Evolutionary conservation across 1,140 invertebrate genomes (phyloP).

Genomic region (Muscidifurax raptorellus): DNA sequence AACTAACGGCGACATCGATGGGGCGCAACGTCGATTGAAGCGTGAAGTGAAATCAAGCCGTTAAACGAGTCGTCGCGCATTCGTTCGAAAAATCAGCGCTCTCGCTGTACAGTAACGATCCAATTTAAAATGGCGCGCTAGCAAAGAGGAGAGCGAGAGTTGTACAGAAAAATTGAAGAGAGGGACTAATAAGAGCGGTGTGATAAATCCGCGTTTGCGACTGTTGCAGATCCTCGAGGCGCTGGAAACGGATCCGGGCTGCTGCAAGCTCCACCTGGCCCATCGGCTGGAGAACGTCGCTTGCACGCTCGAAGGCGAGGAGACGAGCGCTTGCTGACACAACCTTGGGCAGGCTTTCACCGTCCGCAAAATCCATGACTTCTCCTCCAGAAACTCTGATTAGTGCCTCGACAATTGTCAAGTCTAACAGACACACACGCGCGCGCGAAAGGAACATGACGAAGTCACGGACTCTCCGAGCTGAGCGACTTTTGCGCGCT

Average conservation of each 20-base stretch:
- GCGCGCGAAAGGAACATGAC: background rate
- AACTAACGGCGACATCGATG: too few species aligned
- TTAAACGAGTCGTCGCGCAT: background rate
- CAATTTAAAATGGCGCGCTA: background rate
- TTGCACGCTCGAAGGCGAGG: conserved; percentile 90
- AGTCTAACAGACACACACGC: background rate
- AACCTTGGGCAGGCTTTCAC: conserved; percentile 61
- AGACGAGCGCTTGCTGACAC: conserved; percentile 75
- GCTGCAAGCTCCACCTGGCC: conserved; percentile 90
- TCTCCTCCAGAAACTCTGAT: conserved; percentile 69
- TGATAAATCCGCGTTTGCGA: background rate
- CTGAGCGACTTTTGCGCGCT: conserved; percentile 2
- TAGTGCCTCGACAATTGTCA: conserved; percentile 69
- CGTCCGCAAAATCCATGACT: conserved; percentile 67
- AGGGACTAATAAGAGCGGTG: background rate
- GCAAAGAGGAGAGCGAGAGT: background rate
- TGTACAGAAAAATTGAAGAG: background rate
- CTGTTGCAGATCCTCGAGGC: conserved; percentile 83
- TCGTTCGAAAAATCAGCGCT: background rate
- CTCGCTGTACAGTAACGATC: background rate
- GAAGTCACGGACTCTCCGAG: conserved; percentile 6
- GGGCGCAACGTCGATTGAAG: background rate
- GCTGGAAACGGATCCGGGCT: conserved; percentile 86
- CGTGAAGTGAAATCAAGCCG: background rate
- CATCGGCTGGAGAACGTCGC: conserved; percentile 93